A percentile compares a stretch with the other conserved stretches of the same genome.
Conservation (phyloP, 2,113 vertebrate genomes). For the Hemichromis elongatus region DNA sequence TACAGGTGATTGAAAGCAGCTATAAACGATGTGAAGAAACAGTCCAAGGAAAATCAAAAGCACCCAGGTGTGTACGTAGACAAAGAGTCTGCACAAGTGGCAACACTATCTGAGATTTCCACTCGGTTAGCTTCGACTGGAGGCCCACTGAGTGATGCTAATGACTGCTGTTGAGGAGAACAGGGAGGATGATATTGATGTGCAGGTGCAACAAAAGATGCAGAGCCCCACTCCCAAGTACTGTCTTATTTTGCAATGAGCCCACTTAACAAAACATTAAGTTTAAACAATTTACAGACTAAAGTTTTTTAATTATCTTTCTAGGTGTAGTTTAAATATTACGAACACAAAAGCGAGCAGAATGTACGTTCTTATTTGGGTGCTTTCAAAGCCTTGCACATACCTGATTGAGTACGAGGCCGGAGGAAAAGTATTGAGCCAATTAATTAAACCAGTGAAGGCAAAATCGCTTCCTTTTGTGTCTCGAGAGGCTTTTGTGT, state of each 20-base stretch:
- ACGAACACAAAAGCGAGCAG: background rate
- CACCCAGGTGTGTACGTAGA: constrained; percentile 27
- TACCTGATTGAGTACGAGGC: background rate
- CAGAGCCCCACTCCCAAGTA: background rate
- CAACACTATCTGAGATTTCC: constrained; percentile 29
- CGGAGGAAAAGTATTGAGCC: background rate
- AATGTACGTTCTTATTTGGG: background rate
- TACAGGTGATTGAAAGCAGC: constrained; percentile 18
- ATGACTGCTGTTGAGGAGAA: constrained; percentile 33
- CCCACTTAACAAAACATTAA: background rate
- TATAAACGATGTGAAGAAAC: constrained; percentile 10
- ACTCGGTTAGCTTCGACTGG: constrained; percentile 31
- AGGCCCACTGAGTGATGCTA: constrained; percentile 37
- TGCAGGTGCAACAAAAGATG: constrained; percentile 28
- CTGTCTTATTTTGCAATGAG: background rate
- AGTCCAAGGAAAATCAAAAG: background rate
- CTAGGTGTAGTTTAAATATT: background rate
- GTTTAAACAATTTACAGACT: background rate
- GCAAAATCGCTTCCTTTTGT: constrained; percentile 6
- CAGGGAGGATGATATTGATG: constrained; percentile 18
- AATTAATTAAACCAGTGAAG: background rate
- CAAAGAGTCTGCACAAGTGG: constrained; percentile 2
- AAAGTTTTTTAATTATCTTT: background rate
- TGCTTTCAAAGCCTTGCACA: constrained; percentile 1
- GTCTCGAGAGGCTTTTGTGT: background rate